Conservation (phyloP, 2,888 invertebrate species). For the Melinaea marsaeus region DNA sequence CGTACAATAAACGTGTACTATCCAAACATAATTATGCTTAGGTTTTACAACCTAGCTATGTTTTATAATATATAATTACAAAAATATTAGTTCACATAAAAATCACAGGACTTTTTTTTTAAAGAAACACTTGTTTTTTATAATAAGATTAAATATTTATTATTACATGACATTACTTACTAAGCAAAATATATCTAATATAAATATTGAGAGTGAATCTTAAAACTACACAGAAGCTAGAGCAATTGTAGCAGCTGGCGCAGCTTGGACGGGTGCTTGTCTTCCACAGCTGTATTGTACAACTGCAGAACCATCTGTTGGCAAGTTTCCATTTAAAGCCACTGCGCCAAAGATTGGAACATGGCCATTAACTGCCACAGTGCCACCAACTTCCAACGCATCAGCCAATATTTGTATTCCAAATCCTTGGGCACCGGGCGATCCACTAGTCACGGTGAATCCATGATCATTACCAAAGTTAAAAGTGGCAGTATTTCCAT, state of each 20-base stretch:
- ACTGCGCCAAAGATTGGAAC: slow-evolving; percentile 56
- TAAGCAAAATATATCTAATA: not conserved
- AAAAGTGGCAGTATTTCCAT: slow-evolving; percentile 38
- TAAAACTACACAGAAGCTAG: slow-evolving; percentile 1
- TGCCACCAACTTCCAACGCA: slow-evolving; percentile 52
- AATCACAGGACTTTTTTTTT: too few relatives aligned
- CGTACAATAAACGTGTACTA: too few relatives aligned
- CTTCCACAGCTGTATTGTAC: slow-evolving; percentile 45
- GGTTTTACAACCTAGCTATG: too few relatives aligned
- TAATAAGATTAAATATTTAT: too few relatives aligned
- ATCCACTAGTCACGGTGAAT: slow-evolving; percentile 37
- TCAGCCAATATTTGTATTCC: slow-evolving; percentile 51
- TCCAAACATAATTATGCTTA: too few relatives aligned
- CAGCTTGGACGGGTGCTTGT: not conserved
- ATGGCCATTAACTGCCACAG: slow-evolving; percentile 49
- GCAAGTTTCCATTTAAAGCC: slow-evolving; percentile 48
- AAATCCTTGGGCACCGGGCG: slow-evolving; percentile 38
- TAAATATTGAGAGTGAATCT: slow-evolving; percentile 7
- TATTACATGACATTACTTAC: too few relatives aligned
- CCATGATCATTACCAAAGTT: slow-evolving; percentile 35
- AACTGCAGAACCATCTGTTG: slow-evolving; percentile 46
- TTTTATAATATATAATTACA: too few relatives aligned
- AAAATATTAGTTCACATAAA: too few relatives aligned
- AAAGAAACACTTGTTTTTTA: too few relatives aligned
- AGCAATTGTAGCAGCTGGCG: slow-evolving; percentile 1